A percentile compares a stretch with the other conserved stretches of the same genome.
These are phyloP conservation scores for Dasypus novemcinctus DNA, from an alignment of 2,113 vertebrate species.

Conservation along the genomic window DNA sequence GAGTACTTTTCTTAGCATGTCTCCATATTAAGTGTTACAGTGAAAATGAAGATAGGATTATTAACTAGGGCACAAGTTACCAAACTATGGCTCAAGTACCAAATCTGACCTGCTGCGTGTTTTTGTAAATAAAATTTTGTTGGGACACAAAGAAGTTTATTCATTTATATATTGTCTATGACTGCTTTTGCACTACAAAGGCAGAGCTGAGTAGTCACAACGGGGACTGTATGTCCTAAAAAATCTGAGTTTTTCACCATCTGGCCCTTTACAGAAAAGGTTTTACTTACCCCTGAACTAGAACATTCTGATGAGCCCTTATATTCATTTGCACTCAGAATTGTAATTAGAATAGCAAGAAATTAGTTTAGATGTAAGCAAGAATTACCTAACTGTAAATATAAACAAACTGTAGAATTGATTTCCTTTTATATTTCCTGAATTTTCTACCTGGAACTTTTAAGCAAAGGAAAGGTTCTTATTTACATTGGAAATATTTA, in stretches of 20 bases:
- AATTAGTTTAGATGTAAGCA: not conserved
- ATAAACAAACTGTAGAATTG: not conserved
- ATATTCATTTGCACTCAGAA: not conserved
- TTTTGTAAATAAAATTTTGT: not conserved
- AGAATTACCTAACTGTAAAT: not conserved
- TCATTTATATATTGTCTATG: not conserved
- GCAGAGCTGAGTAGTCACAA: not conserved
- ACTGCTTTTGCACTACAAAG: not conserved
- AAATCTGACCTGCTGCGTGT: not conserved
- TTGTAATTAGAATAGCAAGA: not conserved
- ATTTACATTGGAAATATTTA: conserved; percentile 1
- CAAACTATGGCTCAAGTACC: not conserved
- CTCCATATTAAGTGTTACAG: not conserved
- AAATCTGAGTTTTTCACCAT: not conserved
- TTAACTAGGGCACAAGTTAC: not conserved
- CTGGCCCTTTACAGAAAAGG: not conserved
- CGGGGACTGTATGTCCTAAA: not conserved
- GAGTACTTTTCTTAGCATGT: not conserved
- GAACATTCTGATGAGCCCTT: not conserved
- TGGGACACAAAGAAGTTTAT: not conserved
- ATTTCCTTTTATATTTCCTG: not conserved
- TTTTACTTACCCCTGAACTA: not conserved
- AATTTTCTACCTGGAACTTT: not conserved
- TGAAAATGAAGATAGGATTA: not conserved
- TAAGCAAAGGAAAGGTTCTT: not conserved